Conservation (phyloP, 2,797 vertebrate species). For the Platalea minor region DNA sequence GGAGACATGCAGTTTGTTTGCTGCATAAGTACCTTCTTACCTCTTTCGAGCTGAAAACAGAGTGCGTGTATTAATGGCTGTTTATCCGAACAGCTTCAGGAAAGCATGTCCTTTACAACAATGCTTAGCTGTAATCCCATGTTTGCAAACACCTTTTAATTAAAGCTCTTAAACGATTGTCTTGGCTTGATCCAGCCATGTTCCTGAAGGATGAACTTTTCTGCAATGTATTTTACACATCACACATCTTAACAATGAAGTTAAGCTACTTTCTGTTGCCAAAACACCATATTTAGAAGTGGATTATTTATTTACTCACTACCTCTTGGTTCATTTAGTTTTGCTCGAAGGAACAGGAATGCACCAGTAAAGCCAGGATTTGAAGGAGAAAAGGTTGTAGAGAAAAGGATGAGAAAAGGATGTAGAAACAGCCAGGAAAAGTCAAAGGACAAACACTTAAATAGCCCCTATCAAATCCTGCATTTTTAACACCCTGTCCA, state of each 20-base stretch:
- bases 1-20: neutral
- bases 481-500: neutral
- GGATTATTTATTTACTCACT: neutral
- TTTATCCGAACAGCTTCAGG: neutral
- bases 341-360: neutral
- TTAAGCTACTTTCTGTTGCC: neutral
- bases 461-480: neutral
- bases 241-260: neutral
- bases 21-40: neutral
- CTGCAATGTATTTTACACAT: neutral
- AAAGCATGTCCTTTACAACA: neutral
- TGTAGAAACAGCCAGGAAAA: neutral
- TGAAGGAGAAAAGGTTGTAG: neutral
- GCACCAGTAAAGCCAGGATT: slow-evolving; percentile 1
- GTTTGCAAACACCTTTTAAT: slow-evolving; percentile 37
- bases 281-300: neutral
- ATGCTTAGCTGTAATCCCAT: neutral
- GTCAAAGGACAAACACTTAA: neutral
- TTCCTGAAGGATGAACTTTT: neutral
- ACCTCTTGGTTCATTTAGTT: neutral
- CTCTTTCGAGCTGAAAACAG: neutral
- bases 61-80: neutral
- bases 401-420: neutral
- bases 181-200: neutral
- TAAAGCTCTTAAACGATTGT: neutral